A percentile compares a stretch with the other conserved stretches of the same genome.
Conservation (phyloP, 2,113 vertebrate species). For the Heloderma charlesbogerti region DNA sequence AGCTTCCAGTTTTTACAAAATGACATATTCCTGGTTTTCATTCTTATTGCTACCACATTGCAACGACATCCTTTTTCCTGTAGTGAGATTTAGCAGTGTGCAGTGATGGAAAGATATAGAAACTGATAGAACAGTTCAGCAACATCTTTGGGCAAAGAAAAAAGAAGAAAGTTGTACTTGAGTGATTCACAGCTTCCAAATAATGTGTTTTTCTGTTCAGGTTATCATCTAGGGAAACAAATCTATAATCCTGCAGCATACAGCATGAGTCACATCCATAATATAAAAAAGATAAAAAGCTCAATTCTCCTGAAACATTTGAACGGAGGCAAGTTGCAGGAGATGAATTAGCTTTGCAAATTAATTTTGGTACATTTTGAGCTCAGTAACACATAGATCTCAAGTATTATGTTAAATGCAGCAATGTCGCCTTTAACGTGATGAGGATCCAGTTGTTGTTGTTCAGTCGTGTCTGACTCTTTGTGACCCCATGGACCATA, state of each 20-base stretch:
- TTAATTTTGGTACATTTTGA: not conserved
- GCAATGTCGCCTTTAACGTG: rapidly evolving
- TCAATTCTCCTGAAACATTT: not conserved
- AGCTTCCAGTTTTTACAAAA: not conserved
- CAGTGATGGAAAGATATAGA: not conserved
- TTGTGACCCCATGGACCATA: too few species aligned
- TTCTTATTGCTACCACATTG: not conserved
- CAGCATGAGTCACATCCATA: not conserved
- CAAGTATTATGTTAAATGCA: not conserved
- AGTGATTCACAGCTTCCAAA: slow-evolving; percentile 10
- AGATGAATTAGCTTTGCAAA: not conserved
- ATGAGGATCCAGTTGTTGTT: not conserved
- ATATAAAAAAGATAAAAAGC: not conserved
- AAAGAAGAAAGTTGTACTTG: not conserved
- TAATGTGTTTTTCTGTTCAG: not conserved
- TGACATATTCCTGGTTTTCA: not conserved
- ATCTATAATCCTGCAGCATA: not conserved
- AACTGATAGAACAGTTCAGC: not conserved
- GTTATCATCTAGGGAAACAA: slow-evolving; percentile 18
- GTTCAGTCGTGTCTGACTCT: too few species aligned
- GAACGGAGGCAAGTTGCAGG: not conserved
- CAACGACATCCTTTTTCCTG: not conserved
- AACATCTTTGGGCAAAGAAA: slow-evolving; percentile 5
- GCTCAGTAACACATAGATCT: not conserved
- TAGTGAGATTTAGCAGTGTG: not conserved